phyloP scores from a whole-genome alignment of 2,797 vertebrate genomes.

The Cynodonichthys magdalenae region DNA sequence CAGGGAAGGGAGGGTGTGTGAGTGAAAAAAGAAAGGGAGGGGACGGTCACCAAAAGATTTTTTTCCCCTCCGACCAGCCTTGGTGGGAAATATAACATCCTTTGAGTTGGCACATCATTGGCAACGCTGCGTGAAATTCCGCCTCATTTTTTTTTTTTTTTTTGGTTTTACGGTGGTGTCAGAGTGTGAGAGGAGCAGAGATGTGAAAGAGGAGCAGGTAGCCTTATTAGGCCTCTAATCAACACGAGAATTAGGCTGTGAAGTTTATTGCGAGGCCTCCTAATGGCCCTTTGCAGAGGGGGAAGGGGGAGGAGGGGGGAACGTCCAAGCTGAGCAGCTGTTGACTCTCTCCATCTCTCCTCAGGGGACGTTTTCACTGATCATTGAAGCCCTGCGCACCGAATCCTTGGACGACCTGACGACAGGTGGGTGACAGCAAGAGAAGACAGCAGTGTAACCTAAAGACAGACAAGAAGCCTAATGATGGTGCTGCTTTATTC shows the following conservation, averaged over 20 bases:
- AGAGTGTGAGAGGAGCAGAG: slow-evolving; percentile 80
- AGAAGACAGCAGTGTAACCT: slow-evolving; percentile 53
- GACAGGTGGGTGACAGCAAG: slow-evolving; percentile 87
- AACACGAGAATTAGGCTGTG: slow-evolving; percentile 74
- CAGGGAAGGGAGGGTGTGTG: slow-evolving; percentile 52
- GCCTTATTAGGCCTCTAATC: slow-evolving; percentile 76
- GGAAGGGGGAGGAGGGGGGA: slow-evolving; percentile 47
- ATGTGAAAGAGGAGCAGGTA: slow-evolving; percentile 77
- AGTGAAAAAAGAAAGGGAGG: neutral
- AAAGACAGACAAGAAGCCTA: slow-evolving; percentile 51
- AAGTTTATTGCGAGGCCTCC: slow-evolving; percentile 75
- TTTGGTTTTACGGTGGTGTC: slow-evolving; percentile 72
- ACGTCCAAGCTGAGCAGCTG: slow-evolving; percentile 73
- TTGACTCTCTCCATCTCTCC: slow-evolving; percentile 67
- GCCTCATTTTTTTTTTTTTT: slow-evolving; percentile 68
- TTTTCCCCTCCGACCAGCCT: slow-evolving; percentile 59
- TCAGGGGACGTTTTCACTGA: slow-evolving; percentile 98
- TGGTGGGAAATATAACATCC: slow-evolving; percentile 82
- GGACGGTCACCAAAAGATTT: slow-evolving; percentile 61
- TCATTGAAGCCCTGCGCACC: slow-evolving; percentile 95
- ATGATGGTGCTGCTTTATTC: slow-evolving; percentile 31
- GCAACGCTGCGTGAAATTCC: slow-evolving; percentile 83
- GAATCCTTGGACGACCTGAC: slow-evolving; percentile 93
- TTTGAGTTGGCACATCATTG: slow-evolving; percentile 78
- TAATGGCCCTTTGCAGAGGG: slow-evolving; percentile 51